Evolutionary conservation across 2,888 invertebrate species (phyloP).

Genomic region (Seira ritae): DNA sequence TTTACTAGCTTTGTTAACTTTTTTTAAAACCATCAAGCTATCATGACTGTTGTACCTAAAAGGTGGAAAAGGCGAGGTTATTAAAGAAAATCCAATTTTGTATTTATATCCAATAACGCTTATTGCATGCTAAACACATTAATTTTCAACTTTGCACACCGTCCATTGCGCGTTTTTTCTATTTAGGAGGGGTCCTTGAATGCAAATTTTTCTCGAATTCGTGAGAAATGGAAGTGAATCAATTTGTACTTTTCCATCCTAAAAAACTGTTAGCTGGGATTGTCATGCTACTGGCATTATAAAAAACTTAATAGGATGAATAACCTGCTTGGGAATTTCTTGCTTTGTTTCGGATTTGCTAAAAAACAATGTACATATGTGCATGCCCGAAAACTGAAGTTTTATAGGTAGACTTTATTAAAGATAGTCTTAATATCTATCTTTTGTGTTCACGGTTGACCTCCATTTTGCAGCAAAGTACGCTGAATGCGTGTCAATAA

Average conservation of each 20-base stretch:
- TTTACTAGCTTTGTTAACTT: constrained; percentile 28
- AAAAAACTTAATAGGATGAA: too few species aligned
- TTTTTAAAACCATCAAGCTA: not conserved
- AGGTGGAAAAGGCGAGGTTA: constrained; percentile 3
- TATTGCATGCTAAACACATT: constrained; percentile 29
- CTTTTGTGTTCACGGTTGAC: constrained; percentile 42
- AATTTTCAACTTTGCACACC: constrained; percentile 12
- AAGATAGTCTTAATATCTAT: too few species aligned
- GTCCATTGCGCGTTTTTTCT: constrained; percentile 38
- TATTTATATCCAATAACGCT: constrained; percentile 9
- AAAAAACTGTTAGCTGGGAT: too few species aligned
- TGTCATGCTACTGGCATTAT: too few species aligned
- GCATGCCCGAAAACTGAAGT: too few species aligned
- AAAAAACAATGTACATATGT: too few species aligned
- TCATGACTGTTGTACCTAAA: not conserved
- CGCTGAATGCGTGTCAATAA: constrained; percentile 36
- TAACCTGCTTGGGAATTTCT: too few species aligned
- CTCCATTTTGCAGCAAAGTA: constrained; percentile 27
- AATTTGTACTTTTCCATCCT: not conserved
- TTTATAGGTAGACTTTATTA: too few species aligned
- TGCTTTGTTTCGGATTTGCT: too few species aligned
- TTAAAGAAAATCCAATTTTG: not conserved
- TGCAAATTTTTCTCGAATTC: constrained; percentile 23
- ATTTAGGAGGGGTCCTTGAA: constrained; percentile 18
- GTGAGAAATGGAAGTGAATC: constrained; percentile 50